phyloP scores from a whole-genome alignment of 2,888 invertebrate genomes.

The Kuschelorhynchus macadamiae region DNA sequence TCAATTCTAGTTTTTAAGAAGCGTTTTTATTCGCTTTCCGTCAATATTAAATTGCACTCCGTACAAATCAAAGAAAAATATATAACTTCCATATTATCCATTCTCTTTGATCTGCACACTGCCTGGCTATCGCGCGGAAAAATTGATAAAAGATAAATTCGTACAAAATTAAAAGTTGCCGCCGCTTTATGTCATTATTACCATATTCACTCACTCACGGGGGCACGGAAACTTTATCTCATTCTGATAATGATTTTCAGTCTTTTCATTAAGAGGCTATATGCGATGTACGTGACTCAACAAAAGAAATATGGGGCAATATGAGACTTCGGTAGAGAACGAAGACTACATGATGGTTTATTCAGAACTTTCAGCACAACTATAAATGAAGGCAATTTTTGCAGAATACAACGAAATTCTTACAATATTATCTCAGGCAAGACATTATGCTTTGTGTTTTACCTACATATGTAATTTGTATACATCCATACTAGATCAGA shows the following conservation, averaged over 20 bases:
- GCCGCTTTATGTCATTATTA: constrained; percentile 21
- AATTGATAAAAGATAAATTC: not conserved
- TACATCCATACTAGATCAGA: no score
- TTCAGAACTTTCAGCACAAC: constrained; percentile 38
- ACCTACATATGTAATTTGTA: no score
- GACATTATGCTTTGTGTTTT: constrained; percentile 26
- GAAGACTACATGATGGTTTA: constrained; percentile 42
- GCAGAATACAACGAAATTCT: constrained; percentile 29
- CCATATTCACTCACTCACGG: constrained; percentile 21
- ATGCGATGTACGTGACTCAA: constrained; percentile 45
- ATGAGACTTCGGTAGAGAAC: constrained; percentile 40
- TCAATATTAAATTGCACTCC: no score
- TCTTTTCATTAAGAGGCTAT: constrained; percentile 45
- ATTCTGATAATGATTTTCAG: constrained; percentile 48
- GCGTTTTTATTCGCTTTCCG: no score
- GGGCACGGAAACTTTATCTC: constrained; percentile 35
- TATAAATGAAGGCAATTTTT: constrained; percentile 38
- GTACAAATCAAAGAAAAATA: no score
- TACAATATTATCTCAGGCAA: constrained; percentile 20
- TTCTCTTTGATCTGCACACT: not conserved
- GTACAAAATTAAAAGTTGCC: constrained; percentile 4
- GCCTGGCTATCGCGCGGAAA: not conserved
- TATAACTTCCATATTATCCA: not conserved
- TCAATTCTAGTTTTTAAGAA: no score
- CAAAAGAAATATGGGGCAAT: constrained; percentile 47